Evolutionary conservation across 2,797 vertebrate genomes (phyloP).

Genomic region (Falco naumanni): DNA sequence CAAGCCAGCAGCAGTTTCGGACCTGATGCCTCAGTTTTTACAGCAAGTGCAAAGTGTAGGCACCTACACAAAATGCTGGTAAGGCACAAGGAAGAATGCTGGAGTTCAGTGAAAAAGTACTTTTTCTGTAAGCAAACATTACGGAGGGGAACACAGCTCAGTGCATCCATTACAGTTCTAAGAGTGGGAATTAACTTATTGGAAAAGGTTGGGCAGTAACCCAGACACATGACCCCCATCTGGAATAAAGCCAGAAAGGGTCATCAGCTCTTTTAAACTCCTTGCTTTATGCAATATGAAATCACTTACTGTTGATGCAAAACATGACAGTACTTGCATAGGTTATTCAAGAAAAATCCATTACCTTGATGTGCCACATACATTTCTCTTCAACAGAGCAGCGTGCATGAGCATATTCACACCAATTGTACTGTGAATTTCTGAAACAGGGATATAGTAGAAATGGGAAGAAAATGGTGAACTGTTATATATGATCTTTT

Average conservation of each 20-base stretch:
- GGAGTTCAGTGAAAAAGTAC: neutral
- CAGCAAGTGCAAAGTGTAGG: neutral
- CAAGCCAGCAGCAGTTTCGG: neutral
- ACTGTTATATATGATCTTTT: constrained; percentile 41
- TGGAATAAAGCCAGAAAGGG: constrained; percentile 31
- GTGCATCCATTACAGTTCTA: constrained; percentile 7
- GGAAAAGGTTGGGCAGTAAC: constrained; percentile 43
- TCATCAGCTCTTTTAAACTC: constrained; percentile 39
- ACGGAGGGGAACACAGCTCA: constrained; percentile 8
- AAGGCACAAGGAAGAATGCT: neutral
- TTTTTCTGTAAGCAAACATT: constrained; percentile 14
- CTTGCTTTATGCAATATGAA: constrained; percentile 35
- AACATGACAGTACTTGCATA: constrained; percentile 28
- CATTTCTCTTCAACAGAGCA: neutral
- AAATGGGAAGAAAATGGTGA: constrained; percentile 20
- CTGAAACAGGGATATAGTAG: neutral
- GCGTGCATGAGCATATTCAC: neutral
- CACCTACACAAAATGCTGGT: neutral
- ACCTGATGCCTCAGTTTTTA: neutral
- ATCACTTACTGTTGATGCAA: constrained; percentile 51
- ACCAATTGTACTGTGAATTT: neutral
- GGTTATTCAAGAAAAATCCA: constrained; percentile 44
- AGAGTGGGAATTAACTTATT: constrained; percentile 46
- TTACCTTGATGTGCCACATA: neutral
- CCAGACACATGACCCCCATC: neutral